Conservation (phyloP, 2,888 invertebrate species). For the Ditula angustiorana region DNA sequence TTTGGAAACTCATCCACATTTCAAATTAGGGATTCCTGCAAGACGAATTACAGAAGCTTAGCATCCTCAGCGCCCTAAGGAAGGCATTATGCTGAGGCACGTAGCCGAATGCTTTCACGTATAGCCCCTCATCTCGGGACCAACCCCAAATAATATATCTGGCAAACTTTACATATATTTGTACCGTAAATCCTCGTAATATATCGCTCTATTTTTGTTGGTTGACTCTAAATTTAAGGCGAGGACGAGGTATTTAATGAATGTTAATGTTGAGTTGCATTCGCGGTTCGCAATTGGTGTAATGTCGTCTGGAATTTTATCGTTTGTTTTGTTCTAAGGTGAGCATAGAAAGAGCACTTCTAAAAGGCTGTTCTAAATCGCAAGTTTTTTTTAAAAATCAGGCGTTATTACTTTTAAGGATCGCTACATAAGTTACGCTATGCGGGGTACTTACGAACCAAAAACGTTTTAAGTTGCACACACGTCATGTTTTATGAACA, state of each 20-base stretch:
- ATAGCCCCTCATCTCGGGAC: conserved; percentile 76
- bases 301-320: conserved; percentile 60
- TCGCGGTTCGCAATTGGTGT: conserved; percentile 68
- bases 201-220: conserved; percentile 85
- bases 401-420: too few species aligned
- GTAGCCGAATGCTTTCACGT: conserved; percentile 83
- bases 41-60: conserved; percentile 83
- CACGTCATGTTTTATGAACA: too few species aligned
- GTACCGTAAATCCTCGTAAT: conserved; percentile 84
- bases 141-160: conserved; percentile 85
- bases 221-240: conserved; percentile 77
- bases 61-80: conserved; percentile 75
- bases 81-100: conserved; percentile 83
- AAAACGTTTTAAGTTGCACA: too few species aligned
- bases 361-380: background rate
- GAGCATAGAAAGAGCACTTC: conserved; percentile 13
- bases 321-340: conserved; percentile 39
- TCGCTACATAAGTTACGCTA: too few species aligned
- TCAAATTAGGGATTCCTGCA: conserved; percentile 84
- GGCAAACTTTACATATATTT: conserved; percentile 86
- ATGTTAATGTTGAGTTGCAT: conserved; percentile 78
- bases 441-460: too few species aligned
- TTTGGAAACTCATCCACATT: conserved; percentile 79
- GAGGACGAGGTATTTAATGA: conserved; percentile 79
- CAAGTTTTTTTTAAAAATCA: too few species aligned